These are phyloP conservation scores for Psettodes erumei DNA, from an alignment of 2,113 vertebrate genomes.

Conservation along the genomic window DNA sequence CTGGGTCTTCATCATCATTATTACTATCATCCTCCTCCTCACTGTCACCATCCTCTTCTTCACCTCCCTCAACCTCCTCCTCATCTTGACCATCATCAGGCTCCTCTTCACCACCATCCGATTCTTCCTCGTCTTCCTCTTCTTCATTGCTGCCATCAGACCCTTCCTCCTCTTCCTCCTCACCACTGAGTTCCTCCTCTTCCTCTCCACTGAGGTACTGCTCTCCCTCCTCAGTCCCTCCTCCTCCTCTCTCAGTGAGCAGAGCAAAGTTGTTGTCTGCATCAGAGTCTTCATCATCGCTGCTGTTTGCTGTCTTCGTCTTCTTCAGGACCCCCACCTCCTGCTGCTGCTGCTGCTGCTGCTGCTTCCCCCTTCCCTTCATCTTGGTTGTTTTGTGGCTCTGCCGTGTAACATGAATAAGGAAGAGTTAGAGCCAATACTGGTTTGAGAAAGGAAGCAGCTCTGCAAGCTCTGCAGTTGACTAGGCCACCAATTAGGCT, in stretches of 20 bases:
- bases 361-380: constrained; percentile 20
- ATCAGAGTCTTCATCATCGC: constrained; percentile 50
- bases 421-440: not conserved
- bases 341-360: not conserved
- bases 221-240: constrained; percentile 1
- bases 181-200: not conserved
- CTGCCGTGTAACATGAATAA: not conserved
- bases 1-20: not conserved
- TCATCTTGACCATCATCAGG: not conserved
- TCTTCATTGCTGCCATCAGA: not conserved
- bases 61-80: not conserved
- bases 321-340: not conserved
- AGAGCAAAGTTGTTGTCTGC: constrained; percentile 59
- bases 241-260: constrained; percentile 29
- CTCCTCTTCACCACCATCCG: not conserved
- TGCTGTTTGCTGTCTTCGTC: not conserved
- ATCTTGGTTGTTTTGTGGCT: constrained; percentile 14
- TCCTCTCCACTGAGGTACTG: not conserved
- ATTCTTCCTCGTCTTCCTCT: not conserved
- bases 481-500: too few relatives aligned
- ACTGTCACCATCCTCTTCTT: not conserved
- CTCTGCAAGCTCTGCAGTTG: too few relatives aligned
- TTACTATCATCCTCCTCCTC: not conserved
- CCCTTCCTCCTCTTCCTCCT: not conserved
- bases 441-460: not conserved